These are phyloP conservation scores for Malurus splendens DNA, from an alignment of 2,797 vertebrate species.

Conservation along the genomic window DNA sequence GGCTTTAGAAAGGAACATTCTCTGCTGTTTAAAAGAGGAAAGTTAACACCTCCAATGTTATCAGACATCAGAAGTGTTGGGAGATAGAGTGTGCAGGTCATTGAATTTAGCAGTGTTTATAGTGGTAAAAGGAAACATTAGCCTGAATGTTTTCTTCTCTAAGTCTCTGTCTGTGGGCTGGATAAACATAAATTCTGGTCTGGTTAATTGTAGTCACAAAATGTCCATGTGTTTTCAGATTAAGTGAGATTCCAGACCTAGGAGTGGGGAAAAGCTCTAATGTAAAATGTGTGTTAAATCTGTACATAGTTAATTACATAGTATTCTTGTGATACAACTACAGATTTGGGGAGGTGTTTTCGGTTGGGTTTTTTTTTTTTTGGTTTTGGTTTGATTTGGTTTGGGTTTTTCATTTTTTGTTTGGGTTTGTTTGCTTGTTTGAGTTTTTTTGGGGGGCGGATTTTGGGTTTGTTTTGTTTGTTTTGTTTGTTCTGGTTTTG, in stretches of 20 bases:
- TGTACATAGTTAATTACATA: background rate
- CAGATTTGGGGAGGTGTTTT: background rate
- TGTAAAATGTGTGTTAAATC: background rate
- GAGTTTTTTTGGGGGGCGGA: too few relatives aligned
- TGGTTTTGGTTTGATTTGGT: background rate
- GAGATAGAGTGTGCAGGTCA: background rate
- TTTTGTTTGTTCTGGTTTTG: too few relatives aligned
- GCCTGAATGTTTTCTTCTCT: background rate
- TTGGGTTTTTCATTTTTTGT: background rate
- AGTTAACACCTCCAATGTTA: background rate
- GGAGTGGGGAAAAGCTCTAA: background rate
- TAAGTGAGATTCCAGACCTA: background rate
- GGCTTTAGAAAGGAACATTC: background rate
- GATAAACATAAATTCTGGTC: background rate
- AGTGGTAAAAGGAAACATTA: background rate
- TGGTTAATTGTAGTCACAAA: background rate
- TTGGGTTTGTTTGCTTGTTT: background rate
- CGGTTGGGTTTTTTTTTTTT: background rate
- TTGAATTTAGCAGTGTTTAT: background rate
- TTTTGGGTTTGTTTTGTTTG: background rate
- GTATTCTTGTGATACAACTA: background rate
- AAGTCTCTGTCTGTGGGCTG: background rate
- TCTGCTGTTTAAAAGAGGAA: background rate
- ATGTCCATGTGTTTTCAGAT: background rate
- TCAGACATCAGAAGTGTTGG: background rate